phyloP scores from a whole-genome alignment of 1,140 invertebrate genomes.

The Hyles vespertilio region DNA sequence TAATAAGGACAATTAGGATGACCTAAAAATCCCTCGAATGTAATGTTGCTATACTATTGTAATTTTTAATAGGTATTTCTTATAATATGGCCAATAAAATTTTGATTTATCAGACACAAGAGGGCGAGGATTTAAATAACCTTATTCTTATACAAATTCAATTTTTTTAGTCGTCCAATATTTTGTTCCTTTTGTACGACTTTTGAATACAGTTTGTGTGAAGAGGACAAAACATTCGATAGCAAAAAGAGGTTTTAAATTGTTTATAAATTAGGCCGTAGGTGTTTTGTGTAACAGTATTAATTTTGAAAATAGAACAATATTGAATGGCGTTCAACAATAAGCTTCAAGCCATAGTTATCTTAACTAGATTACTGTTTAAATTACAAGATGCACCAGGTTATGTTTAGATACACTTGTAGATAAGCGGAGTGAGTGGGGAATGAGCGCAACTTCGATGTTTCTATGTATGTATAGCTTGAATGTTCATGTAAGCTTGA shows the following conservation, averaged over 20 bases:
- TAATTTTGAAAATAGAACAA: neutral
- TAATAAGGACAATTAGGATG: too few relatives aligned
- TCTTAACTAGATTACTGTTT: too few relatives aligned
- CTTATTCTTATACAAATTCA: neutral
- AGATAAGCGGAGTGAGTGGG: neutral
- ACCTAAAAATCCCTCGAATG: too few relatives aligned
- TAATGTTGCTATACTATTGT: too few relatives aligned
- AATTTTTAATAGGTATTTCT: too few relatives aligned
- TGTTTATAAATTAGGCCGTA: neutral
- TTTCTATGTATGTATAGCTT: slow-evolving; percentile 22
- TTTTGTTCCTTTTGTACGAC: neutral
- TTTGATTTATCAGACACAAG: too few relatives aligned
- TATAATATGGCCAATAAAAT: too few relatives aligned
- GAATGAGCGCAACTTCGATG: neutral
- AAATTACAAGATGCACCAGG: neutral
- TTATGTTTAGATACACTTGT: neutral
- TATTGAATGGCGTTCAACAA: too few relatives aligned
- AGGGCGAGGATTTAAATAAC: neutral
- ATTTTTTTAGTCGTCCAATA: neutral
- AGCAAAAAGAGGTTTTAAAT: too few relatives aligned
- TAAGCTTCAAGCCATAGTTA: too few relatives aligned
- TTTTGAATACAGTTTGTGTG: neutral
- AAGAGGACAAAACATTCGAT: neutral
- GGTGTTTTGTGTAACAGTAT: neutral
- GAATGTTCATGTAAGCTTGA: slow-evolving; percentile 24